These are phyloP conservation scores for Microctenopoma lineatum DNA, from an alignment of 2,797 vertebrate species.

Conservation along the genomic window DNA sequence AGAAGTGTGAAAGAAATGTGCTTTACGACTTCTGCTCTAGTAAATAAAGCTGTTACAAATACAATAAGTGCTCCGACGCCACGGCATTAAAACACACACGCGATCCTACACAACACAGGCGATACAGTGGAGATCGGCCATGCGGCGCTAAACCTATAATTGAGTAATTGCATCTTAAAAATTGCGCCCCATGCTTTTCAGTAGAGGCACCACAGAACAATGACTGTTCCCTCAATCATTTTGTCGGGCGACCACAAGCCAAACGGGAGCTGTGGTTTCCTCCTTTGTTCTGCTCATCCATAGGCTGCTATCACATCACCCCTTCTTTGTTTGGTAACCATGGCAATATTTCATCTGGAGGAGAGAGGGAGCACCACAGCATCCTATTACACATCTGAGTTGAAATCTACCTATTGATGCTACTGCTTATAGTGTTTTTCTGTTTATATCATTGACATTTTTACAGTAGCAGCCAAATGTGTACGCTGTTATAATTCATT, in stretches of 20 bases:
- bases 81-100: conserved; percentile 8
- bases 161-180: conserved; percentile 54
- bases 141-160: conserved; percentile 32
- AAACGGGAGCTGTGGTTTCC: conserved; percentile 68
- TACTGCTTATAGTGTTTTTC: background rate
- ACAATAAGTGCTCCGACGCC: background rate
- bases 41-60: conserved; percentile 18
- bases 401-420: conserved; percentile 19
- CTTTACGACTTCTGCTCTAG: background rate
- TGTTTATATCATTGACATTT: background rate
- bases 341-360: conserved; percentile 85
- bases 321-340: conserved; percentile 89
- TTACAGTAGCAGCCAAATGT: background rate
- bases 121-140: conserved; percentile 3
- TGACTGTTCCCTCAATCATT: conserved; percentile 48
- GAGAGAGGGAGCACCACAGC: conserved; percentile 69
- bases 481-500: background rate
- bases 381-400: conserved; percentile 41
- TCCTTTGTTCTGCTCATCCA: conserved; percentile 83
- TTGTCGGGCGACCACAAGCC: conserved; percentile 47
- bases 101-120: background rate
- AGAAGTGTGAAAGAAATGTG: background rate
- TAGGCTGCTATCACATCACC: conserved; percentile 77
- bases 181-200: conserved; percentile 24
- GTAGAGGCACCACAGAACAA: conserved; percentile 41